Evolutionary conservation across 1,140 invertebrate species (phyloP).

Genomic region (Sitobion miscanthi): DNA sequence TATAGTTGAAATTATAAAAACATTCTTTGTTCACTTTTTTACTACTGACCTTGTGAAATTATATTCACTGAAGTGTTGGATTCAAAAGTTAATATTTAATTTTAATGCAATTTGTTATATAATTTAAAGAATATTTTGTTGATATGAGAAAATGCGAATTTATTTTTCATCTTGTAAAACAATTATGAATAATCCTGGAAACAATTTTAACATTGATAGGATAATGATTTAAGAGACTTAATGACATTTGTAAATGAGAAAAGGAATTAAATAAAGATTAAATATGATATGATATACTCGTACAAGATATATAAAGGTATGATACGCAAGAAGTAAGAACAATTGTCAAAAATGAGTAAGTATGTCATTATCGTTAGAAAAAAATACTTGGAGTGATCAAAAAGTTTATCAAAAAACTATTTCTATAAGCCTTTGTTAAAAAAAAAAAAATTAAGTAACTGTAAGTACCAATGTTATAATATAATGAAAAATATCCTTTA

Average conservation of each 20-base stretch:
- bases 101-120: background rate
- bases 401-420: background rate
- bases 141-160: background rate
- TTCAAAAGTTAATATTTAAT: background rate
- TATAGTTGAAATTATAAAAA: conserved; percentile 1
- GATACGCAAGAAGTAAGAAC: background rate
- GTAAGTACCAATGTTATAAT: too few species aligned
- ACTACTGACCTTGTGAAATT: background rate
- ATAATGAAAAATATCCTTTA: background rate
- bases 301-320: background rate
- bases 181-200: background rate
- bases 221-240: background rate
- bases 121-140: background rate
- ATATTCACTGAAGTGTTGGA: background rate
- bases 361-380: too few species aligned
- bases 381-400: background rate
- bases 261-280: background rate
- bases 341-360: background rate
- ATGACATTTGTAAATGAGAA: background rate
- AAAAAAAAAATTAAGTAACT: too few species aligned
- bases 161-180: background rate
- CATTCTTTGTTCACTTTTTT: background rate
- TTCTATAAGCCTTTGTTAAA: background rate
- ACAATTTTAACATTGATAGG: background rate
- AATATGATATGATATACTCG: background rate